These are phyloP conservation scores for Idaea aversata DNA, from an alignment of 2,888 invertebrate genomes.

Conservation along the genomic window DNA sequence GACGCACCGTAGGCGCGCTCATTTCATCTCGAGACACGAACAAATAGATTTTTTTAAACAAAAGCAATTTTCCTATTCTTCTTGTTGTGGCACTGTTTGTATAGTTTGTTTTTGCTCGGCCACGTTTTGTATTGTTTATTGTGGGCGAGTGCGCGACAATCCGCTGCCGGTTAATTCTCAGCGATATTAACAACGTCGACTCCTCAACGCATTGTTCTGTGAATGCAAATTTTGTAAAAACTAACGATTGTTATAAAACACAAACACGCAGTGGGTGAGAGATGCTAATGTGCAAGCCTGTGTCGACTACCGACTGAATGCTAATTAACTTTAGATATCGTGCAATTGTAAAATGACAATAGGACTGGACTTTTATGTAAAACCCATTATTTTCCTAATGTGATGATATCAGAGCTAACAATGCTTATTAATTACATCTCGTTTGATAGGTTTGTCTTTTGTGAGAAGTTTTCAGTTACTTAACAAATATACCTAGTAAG, in stretches of 20 bases:
- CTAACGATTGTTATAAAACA: conserved; percentile 68
- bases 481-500: not conserved
- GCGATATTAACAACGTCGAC: conserved; percentile 66
- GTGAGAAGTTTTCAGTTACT: conserved; percentile 3
- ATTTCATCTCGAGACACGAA: conserved; percentile 74
- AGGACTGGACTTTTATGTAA: conserved; percentile 31
- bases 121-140: conserved; percentile 78
- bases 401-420: conserved; percentile 26
- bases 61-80: conserved; percentile 81
- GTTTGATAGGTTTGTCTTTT: not conserved
- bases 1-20: conserved; percentile 70
- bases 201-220: conserved; percentile 63
- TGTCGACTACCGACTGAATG: conserved; percentile 36
- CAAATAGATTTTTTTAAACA: conserved; percentile 80
- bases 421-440: conserved; percentile 25
- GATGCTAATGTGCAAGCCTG: conserved; percentile 20
- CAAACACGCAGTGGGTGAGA: conserved; percentile 51
- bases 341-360: conserved; percentile 46
- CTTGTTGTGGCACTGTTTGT: conserved; percentile 73
- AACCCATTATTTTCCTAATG: conserved; percentile 24
- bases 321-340: conserved; percentile 64
- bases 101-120: conserved; percentile 75
- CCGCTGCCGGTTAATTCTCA: conserved; percentile 76
- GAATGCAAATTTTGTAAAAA: conserved; percentile 73
- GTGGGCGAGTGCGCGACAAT: conserved; percentile 71